Base-by-base conservation (phyloP, 1,140 invertebrate species). In the Eumeta japonica region DNA sequence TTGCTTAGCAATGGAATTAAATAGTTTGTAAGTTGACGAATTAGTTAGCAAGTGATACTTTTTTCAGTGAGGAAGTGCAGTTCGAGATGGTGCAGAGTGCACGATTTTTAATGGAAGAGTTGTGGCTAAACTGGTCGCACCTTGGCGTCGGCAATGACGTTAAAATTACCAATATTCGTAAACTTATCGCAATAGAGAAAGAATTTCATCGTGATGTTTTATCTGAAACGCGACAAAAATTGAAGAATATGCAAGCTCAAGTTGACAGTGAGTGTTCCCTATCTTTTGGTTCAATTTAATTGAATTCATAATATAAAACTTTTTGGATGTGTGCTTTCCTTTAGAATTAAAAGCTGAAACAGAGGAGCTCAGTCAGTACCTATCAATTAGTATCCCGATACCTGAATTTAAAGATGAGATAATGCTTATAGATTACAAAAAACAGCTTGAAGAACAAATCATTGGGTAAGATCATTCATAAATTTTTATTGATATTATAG, bases 81-180 rank as follows among this genome's bases (percentile, higher is more conserved):
- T 36, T 55, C 10, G 57, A 71, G 45, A 67, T 73, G 35, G 52
- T 55, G 3, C 43, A 60, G 19, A 67, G 65, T 46, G 44, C 68
- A 19, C 52, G 57, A 14, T 35, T 42, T 11, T 57, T 71, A 52
- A 73, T 73, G 68, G 55, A 67, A 35, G 58, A 71, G 16, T 46
- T 73, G 2, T 73, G 68, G 68, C 35, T 60, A 10, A 71, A 63
- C 42, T 73, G 68, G 68, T 67, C 66, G 4, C 66, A 73, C 43
- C 48, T 73, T 1, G 68, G 68, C 12, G 64, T 73, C 3, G 63
- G 66, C 24, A 47, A 68, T 31, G 32, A 41, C 17, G 56, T 56
- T 7, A 73, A 73, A 49, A 37, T 61, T 7, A 55, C 50, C 30
- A 57, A 71, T 31, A 65, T 71, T 3, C 50, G 43, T 1, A 62